phyloP scores from a whole-genome alignment of 1,140 invertebrate genomes.

The Zophobas atratus region DNA sequence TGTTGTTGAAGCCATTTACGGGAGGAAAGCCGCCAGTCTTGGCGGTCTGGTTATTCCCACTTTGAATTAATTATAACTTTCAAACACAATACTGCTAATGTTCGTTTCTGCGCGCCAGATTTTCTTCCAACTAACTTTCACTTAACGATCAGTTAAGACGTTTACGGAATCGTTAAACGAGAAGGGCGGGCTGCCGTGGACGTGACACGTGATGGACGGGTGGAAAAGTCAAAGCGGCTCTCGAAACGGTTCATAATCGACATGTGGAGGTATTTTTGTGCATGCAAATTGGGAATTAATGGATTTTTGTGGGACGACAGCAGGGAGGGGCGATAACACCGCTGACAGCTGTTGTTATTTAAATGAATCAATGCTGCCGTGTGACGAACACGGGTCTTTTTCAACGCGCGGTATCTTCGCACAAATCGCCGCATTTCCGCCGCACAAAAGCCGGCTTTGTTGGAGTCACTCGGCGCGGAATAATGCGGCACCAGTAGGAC shows the following conservation, averaged over 20 bases:
- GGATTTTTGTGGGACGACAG: neutral
- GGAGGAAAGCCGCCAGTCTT: constrained; percentile 16
- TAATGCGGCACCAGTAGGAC: too few species aligned
- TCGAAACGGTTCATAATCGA: neutral
- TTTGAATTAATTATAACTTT: constrained; percentile 40
- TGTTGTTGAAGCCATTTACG: constrained; percentile 40
- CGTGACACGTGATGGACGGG: constrained; percentile 9
- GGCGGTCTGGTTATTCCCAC: constrained; percentile 25
- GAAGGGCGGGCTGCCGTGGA: neutral
- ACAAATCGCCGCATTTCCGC: too few species aligned
- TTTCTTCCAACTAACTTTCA: constrained; percentile 3
- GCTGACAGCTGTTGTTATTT: too few species aligned
- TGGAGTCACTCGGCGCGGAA: too few species aligned
- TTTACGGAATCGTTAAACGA: constrained; percentile 10
- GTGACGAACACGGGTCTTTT: too few species aligned
- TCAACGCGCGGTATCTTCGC: too few species aligned
- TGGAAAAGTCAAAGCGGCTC: constrained; percentile 1
- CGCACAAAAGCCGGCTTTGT: too few species aligned
- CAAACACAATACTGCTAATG: constrained; percentile 11
- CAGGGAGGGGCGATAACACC: too few species aligned
- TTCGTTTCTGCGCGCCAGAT: neutral
- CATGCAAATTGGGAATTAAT: constrained; percentile 11
- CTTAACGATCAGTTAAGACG: neutral
- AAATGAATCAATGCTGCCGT: too few species aligned
- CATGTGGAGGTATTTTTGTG: neutral